phyloP scores from a whole-genome alignment of 2,888 invertebrate genomes.

The Ectobius pallidus region DNA sequence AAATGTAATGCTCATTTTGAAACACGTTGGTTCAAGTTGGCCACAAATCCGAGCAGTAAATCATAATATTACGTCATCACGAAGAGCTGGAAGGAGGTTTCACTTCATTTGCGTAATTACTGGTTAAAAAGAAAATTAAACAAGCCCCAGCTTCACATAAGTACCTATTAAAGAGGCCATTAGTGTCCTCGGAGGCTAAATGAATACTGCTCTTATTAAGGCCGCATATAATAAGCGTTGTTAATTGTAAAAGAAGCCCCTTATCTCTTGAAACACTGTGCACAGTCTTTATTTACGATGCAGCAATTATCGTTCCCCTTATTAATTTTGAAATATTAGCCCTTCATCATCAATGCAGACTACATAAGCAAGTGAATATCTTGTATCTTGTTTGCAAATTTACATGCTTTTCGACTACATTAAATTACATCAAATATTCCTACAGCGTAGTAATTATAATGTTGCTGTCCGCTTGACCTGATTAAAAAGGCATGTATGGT shows the following conservation, averaged over 20 bases:
- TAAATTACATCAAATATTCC: neutral
- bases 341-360: neutral
- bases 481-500: neutral
- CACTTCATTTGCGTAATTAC: neutral
- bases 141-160: neutral
- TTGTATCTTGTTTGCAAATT: neutral
- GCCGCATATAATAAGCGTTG: too few relatives aligned
- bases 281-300: neutral
- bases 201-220: neutral
- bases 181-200: neutral
- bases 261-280: neutral
- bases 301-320: too few relatives aligned
- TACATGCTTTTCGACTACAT: neutral
- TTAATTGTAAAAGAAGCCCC: neutral
- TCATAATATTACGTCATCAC: neutral
- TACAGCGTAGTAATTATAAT: neutral
- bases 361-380: neutral
- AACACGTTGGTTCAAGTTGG: neutral
- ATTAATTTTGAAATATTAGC: neutral
- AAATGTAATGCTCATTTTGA: neutral
- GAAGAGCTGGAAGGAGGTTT: neutral
- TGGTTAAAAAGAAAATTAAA: neutral
- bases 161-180: neutral
- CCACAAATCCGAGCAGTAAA: neutral
- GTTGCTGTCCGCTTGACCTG: neutral